Conservation (phyloP, 2,113 vertebrate species). For the Lonchura striata region DNA sequence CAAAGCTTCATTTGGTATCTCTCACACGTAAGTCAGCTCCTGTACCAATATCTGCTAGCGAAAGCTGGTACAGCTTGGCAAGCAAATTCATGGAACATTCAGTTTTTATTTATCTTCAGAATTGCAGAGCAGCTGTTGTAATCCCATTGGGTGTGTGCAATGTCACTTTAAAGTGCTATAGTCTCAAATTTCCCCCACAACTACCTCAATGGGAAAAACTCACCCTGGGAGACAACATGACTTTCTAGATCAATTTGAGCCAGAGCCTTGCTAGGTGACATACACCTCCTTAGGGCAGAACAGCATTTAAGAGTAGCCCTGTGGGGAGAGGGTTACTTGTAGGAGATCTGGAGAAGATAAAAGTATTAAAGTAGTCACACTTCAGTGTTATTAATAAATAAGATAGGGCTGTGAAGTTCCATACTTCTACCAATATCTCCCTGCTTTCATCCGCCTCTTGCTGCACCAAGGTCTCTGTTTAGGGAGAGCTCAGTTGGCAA, state of each 20-base stretch:
- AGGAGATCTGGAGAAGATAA: background rate
- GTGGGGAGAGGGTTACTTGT: background rate
- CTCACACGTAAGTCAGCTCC: background rate
- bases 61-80: background rate
- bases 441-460: background rate
- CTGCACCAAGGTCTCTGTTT: background rate
- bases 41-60: background rate
- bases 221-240: rapidly evolving
- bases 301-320: background rate
- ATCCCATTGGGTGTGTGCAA: background rate
- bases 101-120: background rate
- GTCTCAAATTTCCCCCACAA: background rate
- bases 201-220: background rate
- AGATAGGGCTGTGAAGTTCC: background rate
- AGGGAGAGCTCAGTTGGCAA: rapidly evolving
- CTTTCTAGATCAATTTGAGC: background rate
- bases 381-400: background rate
- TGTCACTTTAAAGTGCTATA: background rate
- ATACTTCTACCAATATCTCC: background rate
- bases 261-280: background rate
- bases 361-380: background rate
- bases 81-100: background rate
- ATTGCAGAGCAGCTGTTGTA: background rate
- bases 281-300: background rate
- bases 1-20: background rate